These are phyloP conservation scores for Ibidorhyncha struthersii DNA, from an alignment of 2,113 vertebrate species.

Conservation along the genomic window DNA sequence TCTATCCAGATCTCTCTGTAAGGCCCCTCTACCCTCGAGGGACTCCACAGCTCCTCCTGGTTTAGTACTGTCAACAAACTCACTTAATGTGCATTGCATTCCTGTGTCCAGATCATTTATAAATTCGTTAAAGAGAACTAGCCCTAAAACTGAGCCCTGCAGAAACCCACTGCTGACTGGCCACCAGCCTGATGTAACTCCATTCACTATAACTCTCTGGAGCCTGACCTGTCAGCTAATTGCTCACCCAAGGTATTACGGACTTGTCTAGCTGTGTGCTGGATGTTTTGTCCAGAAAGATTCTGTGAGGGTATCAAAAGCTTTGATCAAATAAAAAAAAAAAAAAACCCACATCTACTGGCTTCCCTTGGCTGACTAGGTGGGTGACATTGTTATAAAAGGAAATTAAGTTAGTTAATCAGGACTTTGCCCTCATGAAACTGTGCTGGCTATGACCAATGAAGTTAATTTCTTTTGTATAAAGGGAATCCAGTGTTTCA, in stretches of 20 bases:
- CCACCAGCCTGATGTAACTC: neutral
- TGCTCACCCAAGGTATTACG: neutral
- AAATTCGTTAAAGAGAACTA: neutral
- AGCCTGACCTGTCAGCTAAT: accelerated
- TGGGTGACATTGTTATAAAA: neutral
- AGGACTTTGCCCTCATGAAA: neutral
- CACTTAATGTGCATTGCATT: neutral
- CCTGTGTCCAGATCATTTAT: neutral
- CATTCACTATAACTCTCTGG: neutral
- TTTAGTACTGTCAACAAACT: neutral
- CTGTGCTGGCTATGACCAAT: neutral
- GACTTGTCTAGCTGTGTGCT: neutral
- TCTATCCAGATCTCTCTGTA: neutral
- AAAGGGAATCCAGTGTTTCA: neutral
- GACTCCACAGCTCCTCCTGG: neutral
- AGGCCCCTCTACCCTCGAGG: neutral
- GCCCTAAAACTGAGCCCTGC: neutral
- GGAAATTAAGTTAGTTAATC: neutral
- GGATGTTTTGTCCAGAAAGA: neutral
- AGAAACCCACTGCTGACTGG: neutral
- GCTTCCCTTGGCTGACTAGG: neutral
- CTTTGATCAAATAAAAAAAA: neutral
- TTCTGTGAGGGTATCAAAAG: neutral
- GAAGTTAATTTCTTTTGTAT: neutral
- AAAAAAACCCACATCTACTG: accelerated